Evolutionary conservation across 2,797 vertebrate genomes (phyloP).

Genomic region (Sebastes baramenuke): DNA sequence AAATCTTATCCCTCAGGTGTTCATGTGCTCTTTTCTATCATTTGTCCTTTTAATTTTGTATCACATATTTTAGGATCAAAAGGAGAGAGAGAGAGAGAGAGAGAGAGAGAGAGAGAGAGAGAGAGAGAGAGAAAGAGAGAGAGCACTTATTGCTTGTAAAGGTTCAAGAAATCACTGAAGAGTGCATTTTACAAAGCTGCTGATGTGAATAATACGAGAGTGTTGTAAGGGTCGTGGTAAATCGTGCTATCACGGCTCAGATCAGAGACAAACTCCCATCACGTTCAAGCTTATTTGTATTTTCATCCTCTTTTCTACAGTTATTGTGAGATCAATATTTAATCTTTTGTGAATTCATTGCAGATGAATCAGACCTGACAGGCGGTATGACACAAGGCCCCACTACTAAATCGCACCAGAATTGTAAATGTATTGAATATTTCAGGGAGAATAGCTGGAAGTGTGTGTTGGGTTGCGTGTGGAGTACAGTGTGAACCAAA

Average conservation of each 20-base stretch:
- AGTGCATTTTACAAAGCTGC: slow-evolving; percentile 16
- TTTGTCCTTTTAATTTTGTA: slow-evolving; percentile 1
- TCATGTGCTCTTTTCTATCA: background rate
- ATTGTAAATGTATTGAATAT: slow-evolving; percentile 43
- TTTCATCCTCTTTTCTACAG: slow-evolving; percentile 45
- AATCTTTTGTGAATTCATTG: slow-evolving; percentile 67
- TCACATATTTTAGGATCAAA: background rate
- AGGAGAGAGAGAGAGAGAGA: background rate
- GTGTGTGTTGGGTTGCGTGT: slow-evolving; percentile 10
- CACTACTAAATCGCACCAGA: slow-evolving; percentile 52
- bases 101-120: background rate
- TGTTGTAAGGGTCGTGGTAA: slow-evolving; percentile 11
- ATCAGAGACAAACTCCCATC: slow-evolving; percentile 31
- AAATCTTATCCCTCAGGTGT: background rate
- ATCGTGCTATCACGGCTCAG: background rate
- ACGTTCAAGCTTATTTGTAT: slow-evolving; percentile 29
- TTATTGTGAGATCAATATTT: slow-evolving; percentile 76
- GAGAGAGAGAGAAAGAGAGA: background rate
- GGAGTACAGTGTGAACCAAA: background rate
- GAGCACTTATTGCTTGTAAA: slow-evolving; percentile 1
- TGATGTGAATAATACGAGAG: slow-evolving; percentile 20
- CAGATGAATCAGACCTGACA: slow-evolving; percentile 72
- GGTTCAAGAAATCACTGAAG: slow-evolving; percentile 9
- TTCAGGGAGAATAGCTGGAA: slow-evolving; percentile 22
- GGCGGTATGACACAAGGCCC: slow-evolving; percentile 34